Base-by-base conservation (phyloP, 92 coral and sea anemone species). In the Porites lobata region DNA sequence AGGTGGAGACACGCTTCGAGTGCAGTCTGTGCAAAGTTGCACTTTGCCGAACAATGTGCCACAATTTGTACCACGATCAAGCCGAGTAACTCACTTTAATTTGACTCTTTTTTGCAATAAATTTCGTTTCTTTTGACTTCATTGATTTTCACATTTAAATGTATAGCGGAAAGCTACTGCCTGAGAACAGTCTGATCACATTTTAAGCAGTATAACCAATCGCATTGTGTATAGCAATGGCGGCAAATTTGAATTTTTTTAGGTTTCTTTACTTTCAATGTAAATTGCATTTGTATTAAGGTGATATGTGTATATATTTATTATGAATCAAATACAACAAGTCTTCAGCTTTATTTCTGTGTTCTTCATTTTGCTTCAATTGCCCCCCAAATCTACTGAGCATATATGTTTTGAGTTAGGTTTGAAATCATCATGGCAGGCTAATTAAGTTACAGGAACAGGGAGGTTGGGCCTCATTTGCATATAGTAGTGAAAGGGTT, bases 11-110 rank as follows among this genome's bases (percentile, higher is more conserved):
- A 29, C 2, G 81, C 82, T 85, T 56, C 63, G 64, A 75, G 82
- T 85, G 88, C 68, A 74, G 82, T 65, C 67, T 85, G 56, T 62
- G 82, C 38, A 85, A 64, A 52, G 88, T 75, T 10, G 88, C 88
- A 43, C 76, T 84, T 43, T 85, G 88, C 65, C 88, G 12, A 38
- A 38, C n/a, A 50, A 21, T 38, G 51, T 85, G 82, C 68, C 88
- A 74, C 73, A 74, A 43, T 69, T 13, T 8, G 43, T 85, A 51
- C 47, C 82, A 74, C 74, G 54, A 50, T 51, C 72, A 75, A 10
- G 52, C 53, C 50, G 21, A 57, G 47, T 20, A 58, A 50, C 10
- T n/a, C 26, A 7, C 22, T 26, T 20, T 67, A 22, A 22, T 22
- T 22, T 70, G 43, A 21, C 50, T 21, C 38, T 29, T 73, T 32